phyloP scores from a whole-genome alignment of 2,888 invertebrate genomes.

The Chloromyia formosa region DNA sequence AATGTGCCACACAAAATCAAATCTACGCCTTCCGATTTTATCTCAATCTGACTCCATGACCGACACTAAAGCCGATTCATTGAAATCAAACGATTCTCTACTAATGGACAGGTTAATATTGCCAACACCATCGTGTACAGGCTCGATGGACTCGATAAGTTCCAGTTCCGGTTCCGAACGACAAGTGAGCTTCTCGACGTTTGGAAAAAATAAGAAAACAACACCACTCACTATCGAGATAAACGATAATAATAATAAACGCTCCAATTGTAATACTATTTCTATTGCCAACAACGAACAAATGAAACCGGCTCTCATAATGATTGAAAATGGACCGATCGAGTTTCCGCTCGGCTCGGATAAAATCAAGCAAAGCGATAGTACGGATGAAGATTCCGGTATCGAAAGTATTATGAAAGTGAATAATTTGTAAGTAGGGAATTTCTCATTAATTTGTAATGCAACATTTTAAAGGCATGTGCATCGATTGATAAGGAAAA shows the following conservation, averaged over 20 bases:
- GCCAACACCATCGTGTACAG: slow-evolving; percentile 52
- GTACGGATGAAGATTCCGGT: slow-evolving; percentile 54
- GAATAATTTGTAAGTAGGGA: slow-evolving; percentile 43
- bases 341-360: slow-evolving; percentile 34
- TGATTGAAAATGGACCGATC: slow-evolving; percentile 45
- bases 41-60: slow-evolving; percentile 13
- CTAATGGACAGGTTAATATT: slow-evolving; percentile 39
- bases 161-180: slow-evolving; percentile 51
- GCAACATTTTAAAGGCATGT: too few species aligned
- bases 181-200: slow-evolving; percentile 51
- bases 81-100: slow-evolving; percentile 23
- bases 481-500: too few species aligned
- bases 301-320: slow-evolving; percentile 44
- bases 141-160: slow-evolving; percentile 53
- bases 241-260: slow-evolving; percentile 41
- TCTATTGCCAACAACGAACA: slow-evolving; percentile 25
- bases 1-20: slow-evolving; percentile 51
- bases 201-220: slow-evolving; percentile 49
- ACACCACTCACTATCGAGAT: slow-evolving; percentile 11
- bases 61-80: slow-evolving; percentile 26
- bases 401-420: slow-evolving; percentile 53
- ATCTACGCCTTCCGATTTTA: slow-evolving; percentile 49
- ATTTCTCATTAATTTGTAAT: slow-evolving; percentile 9
- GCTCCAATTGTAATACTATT: slow-evolving; percentile 15
- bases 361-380: slow-evolving; percentile 52